Evolutionary conservation across 2,113 vertebrate species (phyloP).

Genomic region (Saccopteryx leptura): DNA sequence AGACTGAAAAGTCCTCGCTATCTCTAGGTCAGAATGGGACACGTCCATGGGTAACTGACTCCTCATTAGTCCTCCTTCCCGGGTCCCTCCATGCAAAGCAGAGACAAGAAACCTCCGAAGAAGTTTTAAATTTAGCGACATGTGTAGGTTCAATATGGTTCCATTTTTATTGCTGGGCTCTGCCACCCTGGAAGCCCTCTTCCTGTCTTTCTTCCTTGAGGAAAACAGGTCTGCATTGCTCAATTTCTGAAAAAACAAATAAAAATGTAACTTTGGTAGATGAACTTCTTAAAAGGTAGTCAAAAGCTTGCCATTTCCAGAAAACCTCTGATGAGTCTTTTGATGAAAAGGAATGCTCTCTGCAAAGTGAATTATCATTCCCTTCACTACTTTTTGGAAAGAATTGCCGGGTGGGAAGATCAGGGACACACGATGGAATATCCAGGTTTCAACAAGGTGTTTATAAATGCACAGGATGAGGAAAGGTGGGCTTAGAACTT

Average conservation of each 20-base stretch:
- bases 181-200: not conserved
- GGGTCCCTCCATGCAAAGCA: not conserved
- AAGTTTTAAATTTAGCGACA: not conserved
- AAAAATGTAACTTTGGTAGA: not conserved
- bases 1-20: conserved; percentile 77
- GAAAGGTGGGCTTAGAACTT: not conserved
- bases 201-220: not conserved
- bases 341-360: not conserved
- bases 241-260: not conserved
- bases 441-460: not conserved
- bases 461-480: not conserved
- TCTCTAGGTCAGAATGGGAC: conserved; percentile 66
- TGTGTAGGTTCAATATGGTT: fast-evolving
- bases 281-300: not conserved
- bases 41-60: conserved; percentile 50
- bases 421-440: not conserved
- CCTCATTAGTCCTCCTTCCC: conserved; percentile 66
- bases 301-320: not conserved
- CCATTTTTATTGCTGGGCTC: not conserved
- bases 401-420: not conserved
- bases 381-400: not conserved
- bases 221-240: not conserved
- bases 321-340: not conserved
- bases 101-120: not conserved
- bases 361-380: not conserved